Base-by-base conservation (phyloP, 2,113 vertebrate species). In the Leptosomus discolor region DNA sequence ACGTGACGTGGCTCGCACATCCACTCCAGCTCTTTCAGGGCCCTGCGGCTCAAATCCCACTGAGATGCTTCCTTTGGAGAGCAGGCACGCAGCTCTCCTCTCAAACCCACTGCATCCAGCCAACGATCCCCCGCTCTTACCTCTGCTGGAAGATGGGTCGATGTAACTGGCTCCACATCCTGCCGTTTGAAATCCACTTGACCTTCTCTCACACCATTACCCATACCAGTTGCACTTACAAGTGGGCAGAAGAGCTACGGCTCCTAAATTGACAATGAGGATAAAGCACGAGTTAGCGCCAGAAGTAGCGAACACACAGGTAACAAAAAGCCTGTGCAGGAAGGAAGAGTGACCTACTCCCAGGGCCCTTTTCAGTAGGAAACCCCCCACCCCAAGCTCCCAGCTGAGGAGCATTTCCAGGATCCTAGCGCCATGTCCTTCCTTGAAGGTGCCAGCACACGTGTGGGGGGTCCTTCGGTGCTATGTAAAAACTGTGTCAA, bases 181-280 rank as follows among this genome's bases (percentile, higher is more conserved):
- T 98, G 98, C 97, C 82, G 97, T 9, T 82, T 92, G 86, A 99
- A 98, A 64, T 97, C 94, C 96, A 95, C 97, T 79, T 73, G 93
- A 70, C 97, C 97, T 96, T 99, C 98, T 98, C 99, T 98, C 94
- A 99, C 98, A 97, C 98, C 99, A 98, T 98, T 99, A 97, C 99
- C 99, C 99, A 99, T 99, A 81, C 98, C 98, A 92, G 94, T 94
- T 68, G 93, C 95, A 50, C 85, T 92, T 57, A 39, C 94, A 61
- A 74, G 71, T 87, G 95, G 96, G 90, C 85, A 97, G 96, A 92
- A 96, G 95, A 79, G 94, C 88, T 90, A 51, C 12, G 6, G 78
- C 97, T 97, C 98, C 98, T 98, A 21, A 6, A n/a, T 0, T 3
- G n/a, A 17, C 30, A 19, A 83, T 19, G 13, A 58, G 43, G 29